Conservation (phyloP, 1,140 invertebrate genomes). For the Zelostemma sp. region DNA sequence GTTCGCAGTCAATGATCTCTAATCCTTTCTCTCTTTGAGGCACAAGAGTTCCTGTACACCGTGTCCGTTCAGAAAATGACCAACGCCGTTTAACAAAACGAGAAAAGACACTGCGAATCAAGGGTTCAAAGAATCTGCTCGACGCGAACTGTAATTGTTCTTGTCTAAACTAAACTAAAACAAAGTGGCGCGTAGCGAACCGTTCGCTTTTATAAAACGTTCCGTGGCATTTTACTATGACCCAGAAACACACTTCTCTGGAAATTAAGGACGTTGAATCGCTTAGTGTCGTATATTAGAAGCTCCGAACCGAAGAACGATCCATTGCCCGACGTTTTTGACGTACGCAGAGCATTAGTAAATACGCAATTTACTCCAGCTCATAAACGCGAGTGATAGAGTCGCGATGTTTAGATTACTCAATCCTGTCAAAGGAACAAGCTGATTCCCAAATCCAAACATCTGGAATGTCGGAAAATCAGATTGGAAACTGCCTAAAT, state of each 20-base stretch:
- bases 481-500: too few species aligned
- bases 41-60: neutral
- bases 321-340: too few species aligned
- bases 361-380: too few species aligned
- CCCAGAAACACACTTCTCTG: slow-evolving; percentile 52
- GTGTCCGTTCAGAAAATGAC: neutral
- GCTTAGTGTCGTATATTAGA: too few species aligned
- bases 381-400: too few species aligned
- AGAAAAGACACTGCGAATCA: neutral
- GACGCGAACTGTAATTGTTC: neutral
- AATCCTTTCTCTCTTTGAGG: neutral
- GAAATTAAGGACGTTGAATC: slow-evolving; percentile 51
- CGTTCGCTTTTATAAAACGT: slow-evolving; percentile 3
- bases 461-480: too few species aligned
- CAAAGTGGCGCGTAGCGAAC: slow-evolving; percentile 9
- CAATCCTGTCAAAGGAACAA: too few species aligned
- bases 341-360: too few species aligned
- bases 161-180: neutral
- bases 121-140: neutral
- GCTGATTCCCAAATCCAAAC: too few species aligned
- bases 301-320: too few species aligned
- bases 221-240: slow-evolving; percentile 17
- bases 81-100: too few species aligned
- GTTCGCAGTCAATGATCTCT: slow-evolving; percentile 2
- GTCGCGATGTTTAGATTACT: too few species aligned